Base-by-base conservation (phyloP, 2,113 vertebrate species). In the Pterocles orientalis region DNA sequence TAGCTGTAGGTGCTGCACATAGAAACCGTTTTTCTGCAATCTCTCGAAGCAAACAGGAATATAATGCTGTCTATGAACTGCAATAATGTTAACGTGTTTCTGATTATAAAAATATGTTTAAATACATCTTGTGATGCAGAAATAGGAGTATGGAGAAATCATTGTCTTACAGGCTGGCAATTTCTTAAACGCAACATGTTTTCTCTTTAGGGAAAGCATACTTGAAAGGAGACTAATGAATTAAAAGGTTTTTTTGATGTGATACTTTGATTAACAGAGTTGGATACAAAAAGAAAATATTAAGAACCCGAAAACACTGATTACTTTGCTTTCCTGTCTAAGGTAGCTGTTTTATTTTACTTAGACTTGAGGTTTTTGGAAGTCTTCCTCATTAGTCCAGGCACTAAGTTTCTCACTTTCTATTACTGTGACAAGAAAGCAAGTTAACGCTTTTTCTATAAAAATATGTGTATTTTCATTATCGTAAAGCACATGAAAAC, bases 1-100 rank as follows among this genome's bases (percentile, higher is more conserved):
- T 70, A 91, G 57, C 78, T 86, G 17, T 70, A 75, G 91, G 48
- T 85, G 71, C 94, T 92, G 92, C 77, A 88, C 41, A 83, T 68
- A 93, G 82, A 82, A 96, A 33, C 39, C 14, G 2, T 76, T 70
- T 77, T 53, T 66, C 2, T 73, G 15, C 18, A 5, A 5, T 62
- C 43, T 66, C 80, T 57, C 69, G 60, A 60, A 86, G 73, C 56
- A 43, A 58, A 47, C 14, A n/a, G 66, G 83, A 64, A 41, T 33
- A 15, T 85, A 86, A 81, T 88, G 53, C 2, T 41, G 41, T 61
- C 19, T 82, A 19, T 65, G 73, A 65, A 31, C 65, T 80, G 6
- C 45, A 20, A 57, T 31, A 69, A 25, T 17, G n/a, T 64, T 77
- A 90, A 34, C 19, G 3, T 92, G 72, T 81, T 95, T 85, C 66